Conservation (phyloP, 2,113 vertebrate genomes). For the Tiliqua scincoides region DNA sequence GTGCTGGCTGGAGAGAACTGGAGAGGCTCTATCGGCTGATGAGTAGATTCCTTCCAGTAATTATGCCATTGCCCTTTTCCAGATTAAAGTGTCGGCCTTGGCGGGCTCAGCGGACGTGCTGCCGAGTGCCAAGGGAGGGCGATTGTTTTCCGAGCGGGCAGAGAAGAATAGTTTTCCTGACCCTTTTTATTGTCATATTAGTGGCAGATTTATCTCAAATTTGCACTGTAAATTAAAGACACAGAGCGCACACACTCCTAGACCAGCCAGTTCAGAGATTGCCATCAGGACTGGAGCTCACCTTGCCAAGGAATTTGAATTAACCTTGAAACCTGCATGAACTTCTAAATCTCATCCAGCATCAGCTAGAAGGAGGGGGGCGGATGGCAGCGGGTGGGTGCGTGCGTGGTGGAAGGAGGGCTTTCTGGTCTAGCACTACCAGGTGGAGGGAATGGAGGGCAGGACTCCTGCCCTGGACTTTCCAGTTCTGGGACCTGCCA, state of each 20-base stretch:
- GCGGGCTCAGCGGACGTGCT: accelerated
- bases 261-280: background rate
- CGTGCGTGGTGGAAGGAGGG: no score
- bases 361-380: accelerated
- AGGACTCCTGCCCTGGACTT: accelerated
- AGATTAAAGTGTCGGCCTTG: background rate
- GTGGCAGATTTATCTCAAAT: constrained; percentile 38
- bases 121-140: background rate
- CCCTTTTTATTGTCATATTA: constrained; percentile 31
- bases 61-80: background rate
- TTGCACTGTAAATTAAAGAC: constrained; percentile 31
- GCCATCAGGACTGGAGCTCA: background rate
- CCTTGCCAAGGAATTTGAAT: constrained; percentile 16
- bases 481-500: accelerated
- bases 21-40: background rate
- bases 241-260: background rate
- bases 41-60: background rate
- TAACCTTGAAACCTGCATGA: constrained; percentile 1
- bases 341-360: background rate
- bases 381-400: background rate
- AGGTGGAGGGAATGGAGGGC: accelerated
- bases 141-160: background rate
- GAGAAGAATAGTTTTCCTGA: background rate
- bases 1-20: background rate
- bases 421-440: accelerated